A percentile compares a stretch with the other conserved stretches of the same genome.
These are phyloP conservation scores for Athene cunicularia DNA, from an alignment of 2,113 vertebrate species.

Conservation along the genomic window DNA sequence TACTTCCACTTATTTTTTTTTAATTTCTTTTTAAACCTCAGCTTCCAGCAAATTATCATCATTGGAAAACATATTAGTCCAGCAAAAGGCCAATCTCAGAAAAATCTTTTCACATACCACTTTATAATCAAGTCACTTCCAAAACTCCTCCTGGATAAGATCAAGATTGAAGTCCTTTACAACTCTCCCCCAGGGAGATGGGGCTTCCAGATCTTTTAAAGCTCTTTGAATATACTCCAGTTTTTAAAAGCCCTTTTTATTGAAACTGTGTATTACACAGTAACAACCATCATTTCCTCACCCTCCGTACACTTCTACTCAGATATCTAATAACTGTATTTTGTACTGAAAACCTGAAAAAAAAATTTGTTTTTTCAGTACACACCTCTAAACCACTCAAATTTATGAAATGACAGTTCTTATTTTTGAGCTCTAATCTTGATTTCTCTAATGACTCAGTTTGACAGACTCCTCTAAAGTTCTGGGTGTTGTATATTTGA, in stretches of 20 bases:
- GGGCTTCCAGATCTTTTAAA: neutral
- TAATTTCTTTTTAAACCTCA: neutral
- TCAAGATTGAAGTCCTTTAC: neutral
- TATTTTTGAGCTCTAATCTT: neutral
- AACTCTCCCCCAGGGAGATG: neutral
- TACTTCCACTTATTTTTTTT: neutral
- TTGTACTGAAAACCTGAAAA: neutral
- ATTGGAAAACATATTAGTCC: no score
- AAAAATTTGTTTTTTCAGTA: neutral
- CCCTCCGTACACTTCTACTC: neutral
- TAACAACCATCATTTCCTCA: neutral
- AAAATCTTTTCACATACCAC: neutral
- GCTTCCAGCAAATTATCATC: neutral
- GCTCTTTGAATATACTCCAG: neutral
- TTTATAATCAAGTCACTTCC: neutral
- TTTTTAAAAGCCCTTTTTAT: neutral
- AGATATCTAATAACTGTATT: neutral
- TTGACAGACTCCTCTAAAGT: neutral
- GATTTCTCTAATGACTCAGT: neutral
- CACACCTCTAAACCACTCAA: neutral
- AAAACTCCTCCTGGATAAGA: neutral
- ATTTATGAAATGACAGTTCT: neutral
- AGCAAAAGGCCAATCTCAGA: neutral
- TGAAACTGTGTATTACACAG: neutral
- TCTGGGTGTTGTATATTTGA: neutral